These are phyloP conservation scores for Cacatua alba DNA, from an alignment of 2,113 vertebrate genomes.

Conservation along the genomic window DNA sequence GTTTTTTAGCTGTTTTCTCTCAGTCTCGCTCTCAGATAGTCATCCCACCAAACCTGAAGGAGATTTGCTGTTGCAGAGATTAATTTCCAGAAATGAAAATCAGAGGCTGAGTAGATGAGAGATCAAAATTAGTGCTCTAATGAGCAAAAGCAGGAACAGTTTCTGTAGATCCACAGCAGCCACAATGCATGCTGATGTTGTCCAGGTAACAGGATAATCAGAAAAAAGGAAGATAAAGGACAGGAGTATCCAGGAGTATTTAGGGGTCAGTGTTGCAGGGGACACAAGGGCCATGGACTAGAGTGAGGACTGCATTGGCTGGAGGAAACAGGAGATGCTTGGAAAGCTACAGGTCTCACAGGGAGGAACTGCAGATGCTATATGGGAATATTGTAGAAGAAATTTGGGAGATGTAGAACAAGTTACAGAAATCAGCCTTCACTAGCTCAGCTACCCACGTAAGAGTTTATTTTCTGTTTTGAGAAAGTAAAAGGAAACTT, in stretches of 20 bases:
- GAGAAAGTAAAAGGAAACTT: background rate
- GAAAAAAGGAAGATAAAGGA: background rate
- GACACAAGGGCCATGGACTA: background rate
- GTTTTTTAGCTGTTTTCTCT: background rate
- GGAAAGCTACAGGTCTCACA: background rate
- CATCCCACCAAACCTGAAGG: background rate
- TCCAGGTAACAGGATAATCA: background rate
- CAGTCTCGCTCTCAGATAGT: background rate
- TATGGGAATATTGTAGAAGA: background rate
- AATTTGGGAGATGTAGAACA: background rate
- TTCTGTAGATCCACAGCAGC: background rate
- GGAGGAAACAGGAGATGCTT: background rate
- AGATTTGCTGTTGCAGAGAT: background rate
- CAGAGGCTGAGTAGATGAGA: background rate
- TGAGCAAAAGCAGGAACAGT: background rate
- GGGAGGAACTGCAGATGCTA: background rate
- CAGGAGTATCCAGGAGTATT: background rate
- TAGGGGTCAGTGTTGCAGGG: background rate
- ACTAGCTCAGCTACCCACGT: background rate
- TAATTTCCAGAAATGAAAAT: background rate
- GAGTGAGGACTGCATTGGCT: accelerated
- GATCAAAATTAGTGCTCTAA: background rate
- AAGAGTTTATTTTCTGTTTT: background rate
- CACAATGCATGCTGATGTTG: background rate
- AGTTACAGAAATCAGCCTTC: background rate